Evolutionary conservation across 2,888 invertebrate species (phyloP).

Genomic region (Phymatocera aterrima): DNA sequence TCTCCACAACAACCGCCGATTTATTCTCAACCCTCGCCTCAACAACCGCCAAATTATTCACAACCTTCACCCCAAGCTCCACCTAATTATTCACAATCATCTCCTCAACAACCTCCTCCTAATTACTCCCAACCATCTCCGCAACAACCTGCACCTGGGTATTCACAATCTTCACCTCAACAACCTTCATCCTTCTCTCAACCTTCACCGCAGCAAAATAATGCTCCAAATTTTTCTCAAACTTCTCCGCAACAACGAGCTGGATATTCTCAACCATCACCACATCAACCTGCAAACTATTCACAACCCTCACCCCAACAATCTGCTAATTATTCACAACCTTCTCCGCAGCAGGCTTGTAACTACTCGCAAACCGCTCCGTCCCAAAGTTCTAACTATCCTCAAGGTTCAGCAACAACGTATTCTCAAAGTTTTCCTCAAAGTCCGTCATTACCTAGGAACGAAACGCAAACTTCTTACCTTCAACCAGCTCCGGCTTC

Average conservation of each 20-base stretch:
- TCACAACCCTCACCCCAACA: constrained; percentile 68
- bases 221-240: constrained; percentile 61
- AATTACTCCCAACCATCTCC: constrained; percentile 41
- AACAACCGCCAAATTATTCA: constrained; percentile 47
- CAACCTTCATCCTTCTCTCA: constrained; percentile 55
- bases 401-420: constrained; percentile 57
- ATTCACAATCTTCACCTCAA: constrained; percentile 45
- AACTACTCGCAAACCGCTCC: constrained; percentile 67
- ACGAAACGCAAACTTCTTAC: constrained; percentile 72
- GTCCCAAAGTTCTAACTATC: constrained; percentile 48
- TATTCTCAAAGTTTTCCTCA: constrained; percentile 59
- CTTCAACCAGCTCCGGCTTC: constrained; percentile 67
- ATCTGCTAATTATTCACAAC: constrained; percentile 58
- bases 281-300: constrained; percentile 72
- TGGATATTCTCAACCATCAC: constrained; percentile 53
- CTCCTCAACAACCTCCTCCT: constrained; percentile 48
- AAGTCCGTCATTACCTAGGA: constrained; percentile 59
- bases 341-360: constrained; percentile 70
- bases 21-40: constrained; percentile 24
- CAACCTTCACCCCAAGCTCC: constrained; percentile 38
- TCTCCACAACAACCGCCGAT: constrained; percentile 41
- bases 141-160: constrained; percentile 47
- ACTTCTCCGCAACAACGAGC: constrained; percentile 64
- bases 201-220: constrained; percentile 57
- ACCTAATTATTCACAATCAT: constrained; percentile 49